These are phyloP conservation scores for Palythoa heliodiscus DNA, from an alignment of 92 coral and sea anemone species.

Conservation along the genomic window DNA sequence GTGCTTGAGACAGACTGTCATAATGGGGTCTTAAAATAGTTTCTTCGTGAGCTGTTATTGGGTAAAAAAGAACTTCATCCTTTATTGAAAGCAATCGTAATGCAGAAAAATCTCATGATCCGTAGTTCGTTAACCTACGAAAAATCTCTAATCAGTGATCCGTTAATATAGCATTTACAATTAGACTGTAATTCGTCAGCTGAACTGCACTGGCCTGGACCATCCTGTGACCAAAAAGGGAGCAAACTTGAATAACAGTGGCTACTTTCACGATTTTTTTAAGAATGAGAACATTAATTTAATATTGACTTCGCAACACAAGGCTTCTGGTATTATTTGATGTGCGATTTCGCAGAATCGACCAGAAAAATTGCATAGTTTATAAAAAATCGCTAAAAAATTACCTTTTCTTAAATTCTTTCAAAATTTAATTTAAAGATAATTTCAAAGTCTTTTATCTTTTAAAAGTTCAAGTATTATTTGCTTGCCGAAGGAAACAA, in stretches of 20 bases:
- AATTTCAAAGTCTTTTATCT: not conserved
- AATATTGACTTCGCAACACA: not conserved
- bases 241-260: not conserved
- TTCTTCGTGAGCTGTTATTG: not conserved
- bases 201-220: not conserved
- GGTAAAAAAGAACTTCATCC: not conserved
- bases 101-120: not conserved
- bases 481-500: not conserved
- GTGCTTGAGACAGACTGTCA: not conserved
- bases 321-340: not conserved
- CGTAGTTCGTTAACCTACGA: not conserved
- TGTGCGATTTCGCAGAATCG: not conserved
- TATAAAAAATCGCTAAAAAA: not conserved
- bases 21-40: not conserved
- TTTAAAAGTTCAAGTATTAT: not conserved
- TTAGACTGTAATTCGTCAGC: not conserved
- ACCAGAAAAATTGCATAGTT: conserved; percentile 1
- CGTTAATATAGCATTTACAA: not conserved
- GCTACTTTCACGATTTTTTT: not conserved
- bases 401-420: not conserved
- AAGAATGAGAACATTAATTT: not conserved
- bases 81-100: conserved; percentile 3
- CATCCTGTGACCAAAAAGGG: not conserved
- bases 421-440: not conserved
- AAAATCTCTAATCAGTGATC: not conserved